Evolutionary conservation across 2,888 invertebrate species (phyloP), one percentile per base, ranked within the genome.

Genomic region (Temnothorax rugatulus): DNA sequence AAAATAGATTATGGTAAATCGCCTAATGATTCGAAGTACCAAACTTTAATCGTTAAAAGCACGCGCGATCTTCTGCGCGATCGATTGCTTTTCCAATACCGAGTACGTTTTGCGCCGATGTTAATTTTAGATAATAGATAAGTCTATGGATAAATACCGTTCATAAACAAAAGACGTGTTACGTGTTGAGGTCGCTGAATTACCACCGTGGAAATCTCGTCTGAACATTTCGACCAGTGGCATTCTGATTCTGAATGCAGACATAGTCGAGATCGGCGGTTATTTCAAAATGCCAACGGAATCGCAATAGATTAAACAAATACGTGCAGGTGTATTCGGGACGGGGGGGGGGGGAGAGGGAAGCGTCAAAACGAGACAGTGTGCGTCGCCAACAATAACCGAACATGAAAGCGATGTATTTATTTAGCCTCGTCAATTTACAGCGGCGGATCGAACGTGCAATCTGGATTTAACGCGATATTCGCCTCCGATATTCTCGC

Each of bases 381-480:
- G 9, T 15, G 34, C 21, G 18, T 29, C n/a, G 41, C 29, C 41
- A 61, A 59, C 57, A 41, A 25, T 61, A 74, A 75, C 11, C 34
- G 64, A 50, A 75, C 44, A 15, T 61, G 29, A 74, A 74, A 47
- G 34, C 34, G 34, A 44, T 21, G 21, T 47, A 64, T 63, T 75
- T 63, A 63, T 75, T 21, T 75, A 75, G 4, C 47, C 34, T 47
- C 63, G 34, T 34, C 47, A 64, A 75, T 63, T 75, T 75, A 64
- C 63, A 41, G 11, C 29, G 13, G 11, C 18, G 21, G 34, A 21
- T 29, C 41, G 21, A 44, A 29, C 47, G 34, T 47, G 47, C 34
- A 75, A 63, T 75, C 64, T 75, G 63, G 29, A 34, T 73, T 61
- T 75, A 63, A 75, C 44, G 64, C 38, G 21, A 47, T 75, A 47